Conservation (phyloP, 2,797 vertebrate genomes). For the Natrix natrix region DNA sequence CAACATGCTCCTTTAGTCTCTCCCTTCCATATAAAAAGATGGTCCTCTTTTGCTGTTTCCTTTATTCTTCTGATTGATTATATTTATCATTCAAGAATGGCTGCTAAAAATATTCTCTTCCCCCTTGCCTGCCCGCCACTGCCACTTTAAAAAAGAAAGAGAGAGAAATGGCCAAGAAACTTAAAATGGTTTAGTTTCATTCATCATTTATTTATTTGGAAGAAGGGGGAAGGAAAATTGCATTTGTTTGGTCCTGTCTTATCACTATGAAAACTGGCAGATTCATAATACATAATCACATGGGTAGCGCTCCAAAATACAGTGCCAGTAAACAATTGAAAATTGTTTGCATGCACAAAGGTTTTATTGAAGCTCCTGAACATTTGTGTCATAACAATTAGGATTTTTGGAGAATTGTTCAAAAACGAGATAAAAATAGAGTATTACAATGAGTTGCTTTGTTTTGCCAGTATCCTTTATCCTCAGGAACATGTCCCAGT, state of each 20-base stretch:
- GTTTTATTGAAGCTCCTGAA: constrained; percentile 45
- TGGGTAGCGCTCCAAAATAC: constrained; percentile 45
- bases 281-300: constrained; percentile 51
- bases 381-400: constrained; percentile 35
- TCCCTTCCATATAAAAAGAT: constrained; percentile 25
- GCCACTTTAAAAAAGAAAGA: constrained; percentile 14
- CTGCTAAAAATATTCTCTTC: constrained; percentile 20
- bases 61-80: constrained; percentile 40
- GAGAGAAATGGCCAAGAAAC: constrained; percentile 37
- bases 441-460: background rate
- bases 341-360: constrained; percentile 41
- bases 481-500: background rate
- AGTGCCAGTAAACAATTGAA: constrained; percentile 50
- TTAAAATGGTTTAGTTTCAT: constrained; percentile 45
- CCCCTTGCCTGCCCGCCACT: background rate
- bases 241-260: constrained; percentile 48
- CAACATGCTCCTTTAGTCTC: constrained; percentile 15
- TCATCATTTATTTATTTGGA: constrained; percentile 34
- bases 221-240: background rate
- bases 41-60: constrained; percentile 32
- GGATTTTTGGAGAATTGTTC: constrained; percentile 34
- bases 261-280: constrained; percentile 44
- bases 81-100: constrained; percentile 16
- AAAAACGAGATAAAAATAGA: constrained; percentile 4
- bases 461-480: constrained; percentile 16